A percentile compares a stretch with the other conserved stretches of the same genome.
phyloP scores from a whole-genome alignment of 2,888 invertebrate species.

The Epinotia bilunana region DNA sequence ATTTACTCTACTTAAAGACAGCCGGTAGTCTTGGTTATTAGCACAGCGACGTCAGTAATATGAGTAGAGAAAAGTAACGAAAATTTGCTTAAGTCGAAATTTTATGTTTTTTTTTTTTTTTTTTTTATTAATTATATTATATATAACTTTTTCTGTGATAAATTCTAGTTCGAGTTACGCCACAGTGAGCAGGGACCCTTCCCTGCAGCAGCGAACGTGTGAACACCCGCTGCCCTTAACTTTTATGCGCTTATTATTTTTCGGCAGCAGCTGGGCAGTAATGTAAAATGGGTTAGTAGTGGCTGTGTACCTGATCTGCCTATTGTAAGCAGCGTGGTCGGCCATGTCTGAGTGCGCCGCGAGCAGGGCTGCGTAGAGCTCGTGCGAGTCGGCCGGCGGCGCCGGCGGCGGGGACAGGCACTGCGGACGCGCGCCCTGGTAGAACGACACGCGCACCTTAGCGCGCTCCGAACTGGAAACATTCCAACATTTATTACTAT shows the following conservation, averaged over 20 bases:
- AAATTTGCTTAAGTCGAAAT: too few relatives aligned
- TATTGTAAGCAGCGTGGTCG: conserved; percentile 83
- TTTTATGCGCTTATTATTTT: neutral
- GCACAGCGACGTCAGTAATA: too few relatives aligned
- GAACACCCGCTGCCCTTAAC: too few relatives aligned
- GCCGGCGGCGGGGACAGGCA: conserved; percentile 86
- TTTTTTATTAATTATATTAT: too few relatives aligned
- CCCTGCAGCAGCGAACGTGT: too few relatives aligned
- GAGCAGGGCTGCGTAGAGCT: conserved; percentile 74
- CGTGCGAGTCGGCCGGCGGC: conserved; percentile 72
- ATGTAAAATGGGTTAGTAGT: neutral
- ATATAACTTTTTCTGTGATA: too few relatives aligned
- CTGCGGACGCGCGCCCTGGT: conserved; percentile 92
- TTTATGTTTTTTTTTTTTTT: too few relatives aligned
- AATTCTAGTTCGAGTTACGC: too few relatives aligned
- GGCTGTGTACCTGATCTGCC: conserved; percentile 86
- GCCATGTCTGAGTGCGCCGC: conserved; percentile 79
- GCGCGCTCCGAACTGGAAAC: conserved; percentile 89
- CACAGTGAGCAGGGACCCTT: neutral
- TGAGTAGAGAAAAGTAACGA: too few relatives aligned
- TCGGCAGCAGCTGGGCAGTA: neutral
- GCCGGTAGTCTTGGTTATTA: neutral
- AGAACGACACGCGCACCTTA: conserved; percentile 92
- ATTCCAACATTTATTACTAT: neutral
- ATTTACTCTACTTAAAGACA: neutral